Evolutionary conservation across 2,888 invertebrate species (phyloP), one percentile per base, ranked within the genome.

Genomic region (Eupithecia centaureata): DNA sequence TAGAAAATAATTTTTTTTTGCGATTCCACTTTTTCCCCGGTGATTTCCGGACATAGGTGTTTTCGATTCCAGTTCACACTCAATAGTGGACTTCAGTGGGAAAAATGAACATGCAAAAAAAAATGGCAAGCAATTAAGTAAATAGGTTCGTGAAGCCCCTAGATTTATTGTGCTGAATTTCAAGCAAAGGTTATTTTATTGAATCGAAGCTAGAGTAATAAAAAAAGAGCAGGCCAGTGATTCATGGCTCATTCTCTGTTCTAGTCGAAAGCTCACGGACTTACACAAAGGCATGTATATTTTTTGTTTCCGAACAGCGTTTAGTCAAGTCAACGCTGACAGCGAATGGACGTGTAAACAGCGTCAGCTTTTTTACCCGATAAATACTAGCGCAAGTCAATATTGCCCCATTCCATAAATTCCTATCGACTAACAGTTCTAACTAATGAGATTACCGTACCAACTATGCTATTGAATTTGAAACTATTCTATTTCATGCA

Each of bases 281-380:
- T 56, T 56, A 10, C 54, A n/a, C 32, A 30, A 18, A 32, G 30
- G 30, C 28, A 30, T 18, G 28, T n/a, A n/a, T n/a, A n/a, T 56
- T 30, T 57, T 57, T 57, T 57, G 12, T 18, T 30, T 33, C 32
- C 57, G 18, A 57, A 32, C 30, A 22, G 30, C 57, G 57, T 32
- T 57, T 57, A 57, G 32, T 57, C 56, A 56, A 56, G 56, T 32
- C 32, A 32, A 57, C 30, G 30, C 57, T 57, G 57, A 57, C 32
- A 57, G 32, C 18, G 8, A 30, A 57, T 22, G 32, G 32, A 33
- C 57, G 32, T 57, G 57, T 57, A 57, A 57, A 32, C 57, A 57
- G 57, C 57, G 57, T 27, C 18, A 32, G 56, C 32, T 57, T 57
- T 56, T 56, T 57, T 57, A 57, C 12, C 22, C 30, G 30, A 32